Base-by-base conservation (phyloP, 1,140 invertebrate species). In the Temnothorax curvispinosus region DNA sequence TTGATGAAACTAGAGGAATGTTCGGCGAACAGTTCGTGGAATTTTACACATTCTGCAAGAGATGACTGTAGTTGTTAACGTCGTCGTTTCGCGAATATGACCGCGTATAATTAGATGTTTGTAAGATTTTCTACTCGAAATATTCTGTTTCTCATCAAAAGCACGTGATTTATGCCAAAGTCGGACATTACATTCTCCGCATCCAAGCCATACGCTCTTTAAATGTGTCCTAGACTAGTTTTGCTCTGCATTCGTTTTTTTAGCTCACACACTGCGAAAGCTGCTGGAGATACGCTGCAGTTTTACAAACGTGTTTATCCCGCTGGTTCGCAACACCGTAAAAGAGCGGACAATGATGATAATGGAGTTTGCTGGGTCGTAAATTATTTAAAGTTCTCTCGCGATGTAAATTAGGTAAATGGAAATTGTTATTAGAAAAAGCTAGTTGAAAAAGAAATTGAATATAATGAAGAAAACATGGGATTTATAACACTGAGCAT, bases 201-300 rank as follows among this genome's bases (percentile, higher is more conserved):
- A 74, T 56, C 50, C 90, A 91, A 91, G 90, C 90, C 77, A 60
- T 88, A 90, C 80, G 76, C 81, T 87, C 84, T 85, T 81, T 85
- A 88, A 90, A 84, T 85, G 87, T 87, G 64, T 27, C 56, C 87
- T 91, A 91, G 65, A 90, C 87, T 91, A 91, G 87, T 85, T 85
- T 90, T 82, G 76, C 87, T 82, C 87, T 75, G 85, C 84, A 86
- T 91, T 86, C 65, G 67, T 58, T 85, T 84, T 75, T 71, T 92
- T 91, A 85, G 89, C 87, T 92, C 88, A 89, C 86, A 92, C 86
- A 89, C 77, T 92, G 92, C 92, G 88, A 94, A 93, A 93, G 90
- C 92, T 89, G 87, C 88, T 91, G 91, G 87, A 91, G 92, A 91
- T 94, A 92, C 92, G 87, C 88, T 92, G 85, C 85, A 92, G 76